Evolutionary conservation across 2,797 vertebrate species (phyloP).

Genomic region (Takifugu rubripes): DNA sequence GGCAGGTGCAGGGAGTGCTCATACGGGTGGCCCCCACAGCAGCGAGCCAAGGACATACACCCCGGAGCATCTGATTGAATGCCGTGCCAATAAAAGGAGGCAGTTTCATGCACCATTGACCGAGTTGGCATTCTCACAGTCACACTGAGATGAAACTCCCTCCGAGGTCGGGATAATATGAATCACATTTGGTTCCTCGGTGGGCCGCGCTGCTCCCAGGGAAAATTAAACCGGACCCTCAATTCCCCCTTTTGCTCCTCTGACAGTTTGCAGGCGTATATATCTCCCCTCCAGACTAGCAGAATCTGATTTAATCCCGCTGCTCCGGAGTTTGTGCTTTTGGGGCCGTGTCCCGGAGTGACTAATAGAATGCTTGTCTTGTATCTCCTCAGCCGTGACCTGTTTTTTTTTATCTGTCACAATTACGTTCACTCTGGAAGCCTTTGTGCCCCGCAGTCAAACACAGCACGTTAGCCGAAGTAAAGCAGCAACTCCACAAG

Average conservation of each 20-base stretch:
- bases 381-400: conserved; percentile 59
- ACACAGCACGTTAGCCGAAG: conserved; percentile 31
- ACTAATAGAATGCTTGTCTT: conserved; percentile 67
- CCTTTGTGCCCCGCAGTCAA: conserved; percentile 36
- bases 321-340: conserved; percentile 50
- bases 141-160: conserved; percentile 57
- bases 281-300: conserved; percentile 41
- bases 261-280: conserved; percentile 7
- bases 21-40: conserved; percentile 55
- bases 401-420: conserved; percentile 43
- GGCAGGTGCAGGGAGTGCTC: conserved; percentile 53
- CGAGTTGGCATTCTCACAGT: conserved; percentile 67
- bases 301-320: conserved; percentile 56
- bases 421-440: conserved; percentile 44
- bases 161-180: conserved; percentile 62
- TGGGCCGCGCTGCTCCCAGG: conserved; percentile 32
- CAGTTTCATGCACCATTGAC: conserved; percentile 73
- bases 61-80: conserved; percentile 70
- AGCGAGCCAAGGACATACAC: conserved; percentile 66
- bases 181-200: conserved; percentile 57
- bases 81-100: conserved; percentile 68
- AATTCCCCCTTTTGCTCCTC: conserved; percentile 4
- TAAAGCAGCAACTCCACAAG: conserved; percentile 30
- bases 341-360: conserved; percentile 43
- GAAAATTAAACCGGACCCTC: conserved; percentile 33